These are phyloP conservation scores for Microctonus brassicae DNA, from an alignment of 2,888 invertebrate genomes.

Conservation along the genomic window DNA sequence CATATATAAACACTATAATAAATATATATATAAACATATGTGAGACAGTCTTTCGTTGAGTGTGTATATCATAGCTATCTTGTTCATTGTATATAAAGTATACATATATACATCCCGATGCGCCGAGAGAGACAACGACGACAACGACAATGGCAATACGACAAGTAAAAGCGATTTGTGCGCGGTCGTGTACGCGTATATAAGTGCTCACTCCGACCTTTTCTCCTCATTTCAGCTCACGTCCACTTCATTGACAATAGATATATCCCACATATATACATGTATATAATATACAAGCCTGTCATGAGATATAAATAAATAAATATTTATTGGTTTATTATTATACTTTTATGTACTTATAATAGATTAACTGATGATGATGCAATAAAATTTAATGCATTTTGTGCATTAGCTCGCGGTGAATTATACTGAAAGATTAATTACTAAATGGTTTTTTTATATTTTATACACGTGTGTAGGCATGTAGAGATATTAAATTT, in stretches of 20 bases:
- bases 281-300: not conserved
- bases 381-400: constrained; percentile 23
- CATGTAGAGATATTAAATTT: not conserved
- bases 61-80: not conserved
- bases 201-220: constrained; percentile 3
- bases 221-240: not conserved
- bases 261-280: not conserved
- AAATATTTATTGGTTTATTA: not conserved
- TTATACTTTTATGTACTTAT: not conserved
- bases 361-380: not conserved
- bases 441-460: not conserved
- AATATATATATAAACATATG: not conserved
- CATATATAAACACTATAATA: not conserved
- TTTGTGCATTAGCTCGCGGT: not conserved
- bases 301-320: not conserved
- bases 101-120: not conserved
- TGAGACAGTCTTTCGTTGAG: not conserved
- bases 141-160: too few species aligned
- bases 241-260: not conserved
- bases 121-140: not conserved
- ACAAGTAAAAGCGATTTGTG: not conserved
- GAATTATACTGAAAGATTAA: not conserved
- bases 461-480: too few species aligned
- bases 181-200: not conserved
- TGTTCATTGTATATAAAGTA: not conserved